Base-by-base conservation (phyloP, 2,888 invertebrate genomes). In the Bugulina stolonifera region DNA sequence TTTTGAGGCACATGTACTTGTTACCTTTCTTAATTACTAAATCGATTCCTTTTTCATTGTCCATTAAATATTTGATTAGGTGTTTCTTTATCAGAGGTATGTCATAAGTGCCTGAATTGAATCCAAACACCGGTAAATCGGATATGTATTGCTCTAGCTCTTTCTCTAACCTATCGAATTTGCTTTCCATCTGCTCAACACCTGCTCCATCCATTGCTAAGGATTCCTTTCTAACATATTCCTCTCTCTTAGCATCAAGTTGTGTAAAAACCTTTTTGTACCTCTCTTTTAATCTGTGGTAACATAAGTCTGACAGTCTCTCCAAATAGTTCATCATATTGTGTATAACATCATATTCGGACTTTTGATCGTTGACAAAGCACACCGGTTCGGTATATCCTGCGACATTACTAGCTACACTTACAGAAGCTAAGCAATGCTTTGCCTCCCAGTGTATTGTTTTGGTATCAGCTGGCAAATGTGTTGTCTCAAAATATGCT, bases 61-160 rank as follows among this genome's bases (percentile, higher is more conserved):
- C 27, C 2, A 64, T 3, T 10, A 64, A n/a, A 34, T 64, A 64
- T 32, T 32, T 14, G 29, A 64, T 14, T n/a, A 64, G 32, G 10
- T 64, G 25, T 5, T 64, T 27, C 27, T 32, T 64, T 14, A 64
- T 64, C 14, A 64, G 32, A 10, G 64, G 64, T 2, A 29, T 64
- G 32, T 64, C 64, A 64, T 64, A 64, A 64, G 64, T 14, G 5
- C 29, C 64, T 10, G 64, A 64, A 32, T 64, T 64, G 64, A 64
- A 64, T 64, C 64, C 64, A 64, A 64, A 64, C 5, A 64, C 64
- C 5, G 32, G 64, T 10, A 64, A 27, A 32, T 64, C 32, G 2
- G 27, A 14, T 32, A 64, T 14, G 27, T 64, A 64, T 2, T 32
- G 3, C 5, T 29, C n/a, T 27, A 64, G 34, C 18, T 64, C 64